Percentiles rank a stretch among this genome's conserved stretches.
Evolutionary conservation across 1,140 invertebrate species (phyloP).

Genomic region (Aphaenogaster rudis): DNA sequence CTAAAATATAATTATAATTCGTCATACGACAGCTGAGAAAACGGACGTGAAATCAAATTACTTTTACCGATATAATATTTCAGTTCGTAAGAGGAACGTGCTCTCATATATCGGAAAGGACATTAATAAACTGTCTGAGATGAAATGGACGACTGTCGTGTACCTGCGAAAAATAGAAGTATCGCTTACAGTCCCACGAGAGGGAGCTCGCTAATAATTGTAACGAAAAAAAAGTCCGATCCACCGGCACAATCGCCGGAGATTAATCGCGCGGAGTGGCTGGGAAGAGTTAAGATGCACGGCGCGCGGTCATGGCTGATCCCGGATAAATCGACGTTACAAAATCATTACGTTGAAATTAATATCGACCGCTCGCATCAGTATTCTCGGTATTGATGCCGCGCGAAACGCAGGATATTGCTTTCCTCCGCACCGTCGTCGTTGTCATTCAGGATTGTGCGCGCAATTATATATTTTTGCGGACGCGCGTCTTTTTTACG

Average conservation of each 20-base stretch:
- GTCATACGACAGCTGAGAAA: background rate
- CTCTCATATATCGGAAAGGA: background rate
- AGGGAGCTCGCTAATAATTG: slow-evolving; percentile 15
- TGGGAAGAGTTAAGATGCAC: slow-evolving; percentile 20
- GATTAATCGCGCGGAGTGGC: slow-evolving; percentile 34
- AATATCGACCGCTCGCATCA: slow-evolving; percentile 34
- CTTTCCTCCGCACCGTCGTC: background rate
- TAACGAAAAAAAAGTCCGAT: slow-evolving; percentile 7
- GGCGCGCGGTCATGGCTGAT: background rate
- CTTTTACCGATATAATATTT: background rate
- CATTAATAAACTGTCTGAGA: background rate
- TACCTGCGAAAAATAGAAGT: background rate
- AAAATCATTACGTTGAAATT: slow-evolving; percentile 53
- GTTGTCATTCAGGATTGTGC: slow-evolving; percentile 13
- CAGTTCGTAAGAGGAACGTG: background rate
- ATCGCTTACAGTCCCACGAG: slow-evolving; percentile 2
- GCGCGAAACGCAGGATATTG: slow-evolving; percentile 37
- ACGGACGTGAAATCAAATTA: slow-evolving; percentile 11
- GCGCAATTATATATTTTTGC: slow-evolving; percentile 34
- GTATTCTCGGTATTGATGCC: slow-evolving; percentile 22
- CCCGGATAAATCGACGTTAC: slow-evolving; percentile 41
- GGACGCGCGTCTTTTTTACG: background rate
- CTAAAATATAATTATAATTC: slow-evolving; percentile 6
- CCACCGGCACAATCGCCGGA: background rate
- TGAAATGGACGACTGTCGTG: background rate